Base-by-base conservation (phyloP, 2,797 vertebrate species). In the Oreochromis grahami region DNA sequence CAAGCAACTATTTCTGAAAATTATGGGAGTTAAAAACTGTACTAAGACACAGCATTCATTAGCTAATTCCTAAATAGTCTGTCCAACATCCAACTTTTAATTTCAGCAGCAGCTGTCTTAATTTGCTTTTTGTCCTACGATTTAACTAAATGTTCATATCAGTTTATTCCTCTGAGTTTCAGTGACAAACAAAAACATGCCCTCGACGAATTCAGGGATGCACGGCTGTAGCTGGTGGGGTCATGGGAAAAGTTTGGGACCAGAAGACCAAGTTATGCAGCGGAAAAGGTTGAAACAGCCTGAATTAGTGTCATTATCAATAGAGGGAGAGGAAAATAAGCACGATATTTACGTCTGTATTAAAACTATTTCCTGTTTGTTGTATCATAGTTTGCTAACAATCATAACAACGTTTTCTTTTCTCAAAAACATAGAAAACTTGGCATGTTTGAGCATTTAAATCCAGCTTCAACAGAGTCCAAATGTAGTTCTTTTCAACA, bases 181-280 rank as follows among this genome's bases (percentile, higher is more conserved):
- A 78, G 10, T 24, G 14, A 80, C 51, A 65, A 86, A 81, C 74
- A 77, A 51, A 83, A 55, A 84, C 24, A 77, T 11, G n/a, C 4
- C 4, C 36, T 14, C 2, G 5, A 72, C 3, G 12, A 41, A 74
- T 45, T 80, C 5, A 51, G 38, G 36, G 68, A 58, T 11, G 12
- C 43, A 80, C 14, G 21, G 6, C 81, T 77, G 2, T 77, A 41
- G 34, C 11, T 15, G 34, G n/a, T 29, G 74, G 24, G 74, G 77
- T 81, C 53, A 51, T 84, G 85, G 52, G 83, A 89, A 48, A 48
- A 32, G 55, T 76, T 58, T 29, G 50, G 19, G 82, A 87, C 79
- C 78, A 72, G 12, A 74, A 77, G 60, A 60, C 21, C 3, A 6
- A 24, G 6, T 79, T 55, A 36, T 11, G 7, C 12, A 10, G 6